Conservation (phyloP, 2,888 invertebrate species). For the Drosophila nigricruria region DNA sequence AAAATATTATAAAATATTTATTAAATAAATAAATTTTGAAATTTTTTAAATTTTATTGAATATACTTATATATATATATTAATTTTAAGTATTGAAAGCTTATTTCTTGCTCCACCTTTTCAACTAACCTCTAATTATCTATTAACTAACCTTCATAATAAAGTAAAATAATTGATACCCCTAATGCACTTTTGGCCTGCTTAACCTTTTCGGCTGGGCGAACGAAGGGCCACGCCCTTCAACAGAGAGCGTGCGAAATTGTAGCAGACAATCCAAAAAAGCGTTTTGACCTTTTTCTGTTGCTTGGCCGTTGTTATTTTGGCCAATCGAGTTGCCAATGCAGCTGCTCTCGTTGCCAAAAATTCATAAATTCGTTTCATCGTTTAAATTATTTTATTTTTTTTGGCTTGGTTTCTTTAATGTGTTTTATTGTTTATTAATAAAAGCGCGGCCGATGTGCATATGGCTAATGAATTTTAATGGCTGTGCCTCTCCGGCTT, state of each 20-base stretch:
- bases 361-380: slow-evolving; percentile 16
- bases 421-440: slow-evolving; percentile 62
- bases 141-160: slow-evolving; percentile 1
- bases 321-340: slow-evolving; percentile 30
- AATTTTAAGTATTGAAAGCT: too few relatives aligned
- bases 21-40: too few relatives aligned
- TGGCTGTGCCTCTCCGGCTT: slow-evolving; percentile 40
- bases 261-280: slow-evolving; percentile 13
- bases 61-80: too few relatives aligned
- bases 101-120: neutral
- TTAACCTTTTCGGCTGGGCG: slow-evolving; percentile 29
- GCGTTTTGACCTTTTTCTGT: slow-evolving; percentile 17
- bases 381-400: slow-evolving; percentile 31
- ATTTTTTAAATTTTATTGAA: too few relatives aligned
- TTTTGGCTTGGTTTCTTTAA: slow-evolving; percentile 2
- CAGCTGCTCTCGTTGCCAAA: slow-evolving; percentile 38
- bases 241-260: slow-evolving; percentile 51
- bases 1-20: too few relatives aligned
- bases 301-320: slow-evolving; percentile 4
- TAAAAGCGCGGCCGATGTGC: slow-evolving; percentile 50
- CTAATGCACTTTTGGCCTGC: slow-evolving; percentile 2
- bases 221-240: slow-evolving; percentile 34
- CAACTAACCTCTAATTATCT: neutral
- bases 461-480: slow-evolving; percentile 77
- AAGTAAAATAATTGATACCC: slow-evolving; percentile 1